Conservation (phyloP, 1,140 invertebrate genomes). For the Cherax destructor region DNA sequence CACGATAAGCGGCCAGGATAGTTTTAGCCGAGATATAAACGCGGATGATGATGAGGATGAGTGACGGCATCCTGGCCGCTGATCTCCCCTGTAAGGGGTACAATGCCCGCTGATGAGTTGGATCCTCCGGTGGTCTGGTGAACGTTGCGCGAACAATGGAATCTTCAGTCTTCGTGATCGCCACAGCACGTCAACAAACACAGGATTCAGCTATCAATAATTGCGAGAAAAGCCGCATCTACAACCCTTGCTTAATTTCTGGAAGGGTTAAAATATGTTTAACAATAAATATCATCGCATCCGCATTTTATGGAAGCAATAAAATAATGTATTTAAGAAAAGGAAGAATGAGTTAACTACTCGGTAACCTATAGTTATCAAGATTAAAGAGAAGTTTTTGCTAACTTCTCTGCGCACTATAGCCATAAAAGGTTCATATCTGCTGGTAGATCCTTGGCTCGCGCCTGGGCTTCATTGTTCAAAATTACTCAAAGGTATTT, state of each 20-base stretch:
- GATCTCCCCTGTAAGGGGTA: background rate
- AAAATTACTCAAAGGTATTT: too few species aligned
- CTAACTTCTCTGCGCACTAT: background rate
- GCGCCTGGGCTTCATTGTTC: too few species aligned
- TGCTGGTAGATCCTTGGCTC: too few species aligned
- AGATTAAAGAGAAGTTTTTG: background rate
- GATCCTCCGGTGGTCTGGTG: background rate
- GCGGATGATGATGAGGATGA: background rate
- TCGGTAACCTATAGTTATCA: background rate
- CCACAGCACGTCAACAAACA: background rate
- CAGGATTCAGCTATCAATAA: background rate
- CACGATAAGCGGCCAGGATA: background rate
- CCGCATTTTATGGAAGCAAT: background rate
- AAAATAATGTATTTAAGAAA: background rate
- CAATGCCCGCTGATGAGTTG: constrained; percentile 6
- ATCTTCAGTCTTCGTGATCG: background rate
- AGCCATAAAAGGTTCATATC: too few species aligned
- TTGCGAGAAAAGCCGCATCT: background rate
- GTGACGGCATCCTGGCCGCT: background rate
- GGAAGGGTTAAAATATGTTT: background rate
- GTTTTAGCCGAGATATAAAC: background rate
- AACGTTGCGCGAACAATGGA: background rate
- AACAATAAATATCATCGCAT: background rate
- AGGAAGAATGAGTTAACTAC: background rate
- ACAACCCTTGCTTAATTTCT: background rate